Evolutionary conservation across 2,888 invertebrate species (phyloP).

Genomic region (Drosophila recens): DNA sequence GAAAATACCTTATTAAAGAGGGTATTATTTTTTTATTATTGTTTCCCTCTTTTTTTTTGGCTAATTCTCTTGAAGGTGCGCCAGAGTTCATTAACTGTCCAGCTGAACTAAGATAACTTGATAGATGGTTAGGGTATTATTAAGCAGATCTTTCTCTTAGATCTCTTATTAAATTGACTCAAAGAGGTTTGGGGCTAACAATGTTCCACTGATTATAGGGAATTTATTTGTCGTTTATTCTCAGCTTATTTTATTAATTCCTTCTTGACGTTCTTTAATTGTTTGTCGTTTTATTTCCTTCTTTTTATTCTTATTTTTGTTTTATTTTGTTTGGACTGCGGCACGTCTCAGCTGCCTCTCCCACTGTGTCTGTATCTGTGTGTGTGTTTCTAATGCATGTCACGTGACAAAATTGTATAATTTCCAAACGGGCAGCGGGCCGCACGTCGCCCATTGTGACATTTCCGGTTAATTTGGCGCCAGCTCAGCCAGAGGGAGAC

Average conservation of each 20-base stretch:
- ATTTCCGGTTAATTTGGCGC: constrained; percentile 82
- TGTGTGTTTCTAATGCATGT: constrained; percentile 72
- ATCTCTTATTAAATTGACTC: neutral
- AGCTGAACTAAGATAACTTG: constrained; percentile 9
- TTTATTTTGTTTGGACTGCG: constrained; percentile 45
- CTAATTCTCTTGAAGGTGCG: constrained; percentile 47
- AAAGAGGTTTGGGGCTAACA: constrained; percentile 2
- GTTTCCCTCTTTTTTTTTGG: constrained; percentile 6
- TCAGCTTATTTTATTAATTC: constrained; percentile 48
- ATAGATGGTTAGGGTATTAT: neutral
- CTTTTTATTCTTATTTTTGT: constrained; percentile 1
- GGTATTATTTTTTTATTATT: constrained; percentile 35
- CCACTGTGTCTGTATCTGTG: constrained; percentile 39
- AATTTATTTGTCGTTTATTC: constrained; percentile 41
- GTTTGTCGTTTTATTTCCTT: constrained; percentile 53
- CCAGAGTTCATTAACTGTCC: constrained; percentile 46
- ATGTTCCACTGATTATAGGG: constrained; percentile 24
- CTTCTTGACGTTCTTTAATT: constrained; percentile 68
- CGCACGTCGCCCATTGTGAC: constrained; percentile 82
- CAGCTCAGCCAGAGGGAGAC: constrained; percentile 61
- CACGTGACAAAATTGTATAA: constrained; percentile 83
- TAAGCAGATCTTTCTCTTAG: constrained; percentile 1
- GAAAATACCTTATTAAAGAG: constrained; percentile 53
- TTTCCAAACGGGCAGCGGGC: constrained; percentile 75
- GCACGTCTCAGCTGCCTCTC: constrained; percentile 64